Conservation (phyloP, 2,888 invertebrate genomes). For the Apamea monoglypha region DNA sequence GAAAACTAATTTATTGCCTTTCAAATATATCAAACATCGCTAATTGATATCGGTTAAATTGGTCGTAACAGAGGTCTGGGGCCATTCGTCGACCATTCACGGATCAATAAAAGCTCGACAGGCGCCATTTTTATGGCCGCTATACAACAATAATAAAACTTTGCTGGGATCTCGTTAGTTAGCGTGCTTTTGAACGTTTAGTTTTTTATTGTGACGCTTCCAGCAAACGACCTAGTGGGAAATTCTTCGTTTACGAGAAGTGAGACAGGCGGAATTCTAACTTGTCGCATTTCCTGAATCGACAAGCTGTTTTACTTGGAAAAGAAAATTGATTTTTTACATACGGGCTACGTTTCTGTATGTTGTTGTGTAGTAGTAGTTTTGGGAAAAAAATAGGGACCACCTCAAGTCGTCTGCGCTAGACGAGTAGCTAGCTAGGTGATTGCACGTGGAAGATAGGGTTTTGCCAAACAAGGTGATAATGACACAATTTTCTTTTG, state of each 20-base stretch:
- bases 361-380: neutral
- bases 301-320: neutral
- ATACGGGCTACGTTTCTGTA: neutral
- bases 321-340: neutral
- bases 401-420: neutral
- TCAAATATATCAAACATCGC: conserved; percentile 70
- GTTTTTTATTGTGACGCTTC: conserved; percentile 50
- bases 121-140: conserved; percentile 75
- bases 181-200: conserved; percentile 56
- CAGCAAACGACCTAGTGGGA: conserved; percentile 32
- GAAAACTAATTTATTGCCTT: conserved; percentile 70
- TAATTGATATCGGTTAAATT: conserved; percentile 81
- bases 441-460: neutral
- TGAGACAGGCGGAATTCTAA: neutral
- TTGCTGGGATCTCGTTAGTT: conserved; percentile 71
- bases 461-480: neutral
- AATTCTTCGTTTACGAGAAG: conserved; percentile 7
- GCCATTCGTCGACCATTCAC: conserved; percentile 66
- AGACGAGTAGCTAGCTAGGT: neutral
- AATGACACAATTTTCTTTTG: neutral
- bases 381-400: neutral
- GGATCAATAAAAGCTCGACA: conserved; percentile 68
- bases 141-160: conserved; percentile 71
- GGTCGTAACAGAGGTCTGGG: conserved; percentile 69
- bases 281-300: neutral